phyloP scores from a whole-genome alignment of 2,797 vertebrate species.

The Alca torda region DNA sequence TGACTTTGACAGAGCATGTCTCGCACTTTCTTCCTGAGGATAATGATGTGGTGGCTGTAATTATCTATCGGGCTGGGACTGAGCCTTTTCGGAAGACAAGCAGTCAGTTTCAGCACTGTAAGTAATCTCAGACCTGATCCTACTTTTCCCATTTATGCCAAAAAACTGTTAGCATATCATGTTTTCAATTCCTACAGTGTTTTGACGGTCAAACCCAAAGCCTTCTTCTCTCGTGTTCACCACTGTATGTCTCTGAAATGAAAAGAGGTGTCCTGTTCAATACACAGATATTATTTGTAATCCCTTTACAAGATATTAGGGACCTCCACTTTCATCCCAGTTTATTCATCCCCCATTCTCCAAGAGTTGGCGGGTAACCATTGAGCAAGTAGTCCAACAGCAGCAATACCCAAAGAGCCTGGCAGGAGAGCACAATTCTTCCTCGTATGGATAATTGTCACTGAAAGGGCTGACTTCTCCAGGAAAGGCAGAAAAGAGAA shows the following conservation, averaged over 20 bases:
- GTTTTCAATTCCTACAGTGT: background rate
- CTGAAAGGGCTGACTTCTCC: background rate
- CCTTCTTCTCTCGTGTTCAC: background rate
- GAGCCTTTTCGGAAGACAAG: background rate
- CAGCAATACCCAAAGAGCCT: background rate
- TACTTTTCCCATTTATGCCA: background rate
- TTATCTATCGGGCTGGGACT: background rate
- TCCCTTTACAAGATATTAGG: background rate
- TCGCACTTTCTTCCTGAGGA: background rate
- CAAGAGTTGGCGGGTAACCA: background rate
- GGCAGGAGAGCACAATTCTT: background rate
- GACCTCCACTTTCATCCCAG: background rate
- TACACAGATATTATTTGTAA: accelerated
- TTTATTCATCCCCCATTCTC: background rate
- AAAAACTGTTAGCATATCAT: background rate
- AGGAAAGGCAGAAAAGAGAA: background rate
- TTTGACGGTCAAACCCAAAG: background rate
- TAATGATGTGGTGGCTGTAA: background rate
- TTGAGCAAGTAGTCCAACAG: background rate
- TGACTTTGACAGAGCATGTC: background rate
- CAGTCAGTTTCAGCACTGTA: background rate
- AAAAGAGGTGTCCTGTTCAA: background rate
- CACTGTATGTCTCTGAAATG: background rate
- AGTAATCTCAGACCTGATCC: background rate
- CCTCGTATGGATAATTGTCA: background rate